phyloP scores from a whole-genome alignment of 2,797 vertebrate genomes.

The Geotrypetes seraphini region DNA sequence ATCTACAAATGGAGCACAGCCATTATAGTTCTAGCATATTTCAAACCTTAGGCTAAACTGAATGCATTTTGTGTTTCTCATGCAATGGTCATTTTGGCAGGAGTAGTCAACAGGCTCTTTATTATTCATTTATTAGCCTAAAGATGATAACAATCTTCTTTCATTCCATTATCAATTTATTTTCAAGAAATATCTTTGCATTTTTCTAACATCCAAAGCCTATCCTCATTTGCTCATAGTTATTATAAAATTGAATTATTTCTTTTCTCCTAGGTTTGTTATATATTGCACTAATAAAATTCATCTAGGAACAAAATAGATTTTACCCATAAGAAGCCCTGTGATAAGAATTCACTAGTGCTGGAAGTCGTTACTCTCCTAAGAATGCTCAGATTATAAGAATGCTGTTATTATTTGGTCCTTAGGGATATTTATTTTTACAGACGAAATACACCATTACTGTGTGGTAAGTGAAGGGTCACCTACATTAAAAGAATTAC shows the following conservation, averaged over 20 bases:
- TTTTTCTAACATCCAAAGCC: constrained; percentile 25
- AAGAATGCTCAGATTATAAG: too few relatives aligned
- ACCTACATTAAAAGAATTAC: too few relatives aligned
- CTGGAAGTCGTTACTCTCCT: too few relatives aligned
- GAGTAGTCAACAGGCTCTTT: constrained; percentile 52
- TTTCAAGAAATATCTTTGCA: constrained; percentile 35
- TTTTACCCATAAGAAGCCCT: too few relatives aligned
- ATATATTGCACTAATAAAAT: too few relatives aligned
- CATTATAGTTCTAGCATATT: constrained; percentile 57
- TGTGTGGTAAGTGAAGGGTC: too few relatives aligned
- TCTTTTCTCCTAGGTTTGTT: too few relatives aligned
- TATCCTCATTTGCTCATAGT: constrained; percentile 35
- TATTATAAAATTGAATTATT: constrained; percentile 25
- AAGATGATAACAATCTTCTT: constrained; percentile 42
- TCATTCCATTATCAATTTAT: constrained; percentile 46
- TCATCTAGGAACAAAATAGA: too few relatives aligned
- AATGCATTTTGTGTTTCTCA: constrained; percentile 42
- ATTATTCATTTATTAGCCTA: constrained; percentile 49
- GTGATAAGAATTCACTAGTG: too few relatives aligned
- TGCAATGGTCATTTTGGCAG: constrained; percentile 45
- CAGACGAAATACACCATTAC: too few relatives aligned
- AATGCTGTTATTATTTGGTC: too few relatives aligned
- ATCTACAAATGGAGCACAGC: constrained; percentile 48
- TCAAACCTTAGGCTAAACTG: constrained; percentile 48
- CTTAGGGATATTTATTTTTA: too few relatives aligned